Conservation (phyloP, 2,113 vertebrate genomes). For the Engraulis encrasicolus region DNA sequence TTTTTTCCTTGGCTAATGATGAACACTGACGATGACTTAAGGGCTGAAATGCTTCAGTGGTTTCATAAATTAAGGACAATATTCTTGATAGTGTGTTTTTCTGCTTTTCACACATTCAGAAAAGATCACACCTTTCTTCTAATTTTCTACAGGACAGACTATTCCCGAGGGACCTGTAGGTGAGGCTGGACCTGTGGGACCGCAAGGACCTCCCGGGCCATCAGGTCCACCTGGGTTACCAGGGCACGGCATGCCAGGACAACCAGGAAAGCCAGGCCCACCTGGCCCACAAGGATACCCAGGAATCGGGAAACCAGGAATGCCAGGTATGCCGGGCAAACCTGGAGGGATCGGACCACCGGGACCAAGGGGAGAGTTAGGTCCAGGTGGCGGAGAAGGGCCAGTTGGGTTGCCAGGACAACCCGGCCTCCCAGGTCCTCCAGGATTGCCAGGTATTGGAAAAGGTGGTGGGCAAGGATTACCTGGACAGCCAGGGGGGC, state of each 20-base stretch:
- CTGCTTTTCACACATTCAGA: neutral
- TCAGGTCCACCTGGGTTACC: constrained; percentile 85
- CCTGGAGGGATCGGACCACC: constrained; percentile 67
- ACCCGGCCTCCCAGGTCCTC: constrained; percentile 71
- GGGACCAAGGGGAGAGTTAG: constrained; percentile 70
- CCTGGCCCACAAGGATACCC: constrained; percentile 71
- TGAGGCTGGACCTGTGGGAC: constrained; percentile 84
- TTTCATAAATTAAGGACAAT: too few relatives aligned
- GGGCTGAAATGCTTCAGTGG: too few relatives aligned
- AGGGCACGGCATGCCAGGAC: constrained; percentile 73
- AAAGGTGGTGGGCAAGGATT: constrained; percentile 86
- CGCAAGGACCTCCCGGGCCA: constrained; percentile 75
- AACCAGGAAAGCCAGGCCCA: constrained; percentile 68
- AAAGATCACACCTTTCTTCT: neutral
- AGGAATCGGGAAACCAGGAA: constrained; percentile 75
- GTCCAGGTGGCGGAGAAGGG: constrained; percentile 67
- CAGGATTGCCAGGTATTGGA: constrained; percentile 79
- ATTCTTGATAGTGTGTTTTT: too few relatives aligned
- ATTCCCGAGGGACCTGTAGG: constrained; percentile 81
- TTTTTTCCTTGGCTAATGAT: too few relatives aligned
- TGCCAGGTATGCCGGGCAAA: constrained; percentile 76
- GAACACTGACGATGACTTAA: too few relatives aligned
- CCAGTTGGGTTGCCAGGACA: constrained; percentile 68
- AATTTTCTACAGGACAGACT: constrained; percentile 75
- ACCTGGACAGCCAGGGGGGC: constrained; percentile 82